Percentiles rank a stretch among this genome's conserved stretches.
Conservation (phyloP, 2,888 invertebrate species). For the Anoncus sp. region DNA sequence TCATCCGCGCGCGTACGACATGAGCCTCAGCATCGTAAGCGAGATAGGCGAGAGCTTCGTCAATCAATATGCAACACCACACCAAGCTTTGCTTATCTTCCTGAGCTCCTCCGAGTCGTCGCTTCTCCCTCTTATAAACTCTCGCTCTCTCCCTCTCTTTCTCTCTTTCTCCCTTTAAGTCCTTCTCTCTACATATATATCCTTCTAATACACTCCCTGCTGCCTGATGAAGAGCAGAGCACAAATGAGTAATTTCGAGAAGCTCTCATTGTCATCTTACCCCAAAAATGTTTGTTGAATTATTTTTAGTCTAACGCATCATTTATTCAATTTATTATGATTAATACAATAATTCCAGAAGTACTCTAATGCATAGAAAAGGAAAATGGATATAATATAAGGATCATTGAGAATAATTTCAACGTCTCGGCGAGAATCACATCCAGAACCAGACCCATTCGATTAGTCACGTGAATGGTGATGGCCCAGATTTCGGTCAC, state of each 20-base stretch:
- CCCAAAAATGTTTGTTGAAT: not conserved
- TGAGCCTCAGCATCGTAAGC: constrained; percentile 49
- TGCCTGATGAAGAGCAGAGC: constrained; percentile 18
- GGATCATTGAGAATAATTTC: constrained; percentile 35
- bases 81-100: constrained; percentile 81
- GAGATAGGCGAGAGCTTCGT: constrained; percentile 70
- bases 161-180: constrained; percentile 34
- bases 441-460: constrained; percentile 38
- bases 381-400: constrained; percentile 1
- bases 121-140: constrained; percentile 46
- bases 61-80: constrained; percentile 83
- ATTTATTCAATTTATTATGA: constrained; percentile 21
- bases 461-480: constrained; percentile 64
- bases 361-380: not conserved
- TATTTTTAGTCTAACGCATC: not conserved
- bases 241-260: constrained; percentile 44
- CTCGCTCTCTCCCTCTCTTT: constrained; percentile 18
- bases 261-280: constrained; percentile 2
- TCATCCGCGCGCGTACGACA: constrained; percentile 60
- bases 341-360: constrained; percentile 9
- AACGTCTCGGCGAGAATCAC: constrained; percentile 6
- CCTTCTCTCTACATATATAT: constrained; percentile 10
- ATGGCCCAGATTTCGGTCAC: constrained; percentile 65
- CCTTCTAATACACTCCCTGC: constrained; percentile 43
- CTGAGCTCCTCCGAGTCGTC: constrained; percentile 56